Base-by-base conservation (phyloP, 2,113 vertebrate genomes). In the Burhinus oedicnemus region DNA sequence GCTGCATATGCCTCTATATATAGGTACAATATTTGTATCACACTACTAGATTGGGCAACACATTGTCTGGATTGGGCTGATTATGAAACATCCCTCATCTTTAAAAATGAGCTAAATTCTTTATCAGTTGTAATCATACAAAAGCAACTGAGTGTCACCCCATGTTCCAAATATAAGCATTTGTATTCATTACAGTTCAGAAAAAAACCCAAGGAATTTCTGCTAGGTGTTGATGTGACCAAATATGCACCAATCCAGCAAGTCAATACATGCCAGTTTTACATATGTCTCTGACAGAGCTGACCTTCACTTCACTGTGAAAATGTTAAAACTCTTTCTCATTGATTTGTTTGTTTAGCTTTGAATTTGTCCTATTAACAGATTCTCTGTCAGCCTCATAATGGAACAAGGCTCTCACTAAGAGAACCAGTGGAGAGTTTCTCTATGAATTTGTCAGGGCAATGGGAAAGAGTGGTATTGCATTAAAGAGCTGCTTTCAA, bases 321-420 rank as follows among this genome's bases (percentile, higher is more conserved):
- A 71, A 76, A 29, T 1, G 0, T 38, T 77, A 44, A 55, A 74
- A 74, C 27, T 60, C 79, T 78, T 82, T 44, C 58, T 65, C 40
- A 57, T 77, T 45, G 36, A 89, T 89, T 36, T 83, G 6, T 68
- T 83, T 49, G 86, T 91, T 95, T 87, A 69, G 57, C 85, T 97
- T 95, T 96, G 92, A 97, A 79, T 97, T 95, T 96, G 38, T 87
- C 93, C 89, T 89, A 69, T 74, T 92, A 95, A 93, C 34, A 95
- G 69, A 77, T 82, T 70, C 55, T 80, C 90, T 97, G 79, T 92
- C 82, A 95, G 80, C 60, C 45, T 96, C 66, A 21, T 89, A 87
- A 95, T 82, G 54, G 93, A 97, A 78, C 38, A 76, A 87, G 88
- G 64, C 18, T 32, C 51, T 93, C 62, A 9, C 10, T 91, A 77